Evolutionary conservation across 2,888 invertebrate species (phyloP), one percentile per base, ranked within the genome.

Genomic region (Poecilus cupreus): DNA sequence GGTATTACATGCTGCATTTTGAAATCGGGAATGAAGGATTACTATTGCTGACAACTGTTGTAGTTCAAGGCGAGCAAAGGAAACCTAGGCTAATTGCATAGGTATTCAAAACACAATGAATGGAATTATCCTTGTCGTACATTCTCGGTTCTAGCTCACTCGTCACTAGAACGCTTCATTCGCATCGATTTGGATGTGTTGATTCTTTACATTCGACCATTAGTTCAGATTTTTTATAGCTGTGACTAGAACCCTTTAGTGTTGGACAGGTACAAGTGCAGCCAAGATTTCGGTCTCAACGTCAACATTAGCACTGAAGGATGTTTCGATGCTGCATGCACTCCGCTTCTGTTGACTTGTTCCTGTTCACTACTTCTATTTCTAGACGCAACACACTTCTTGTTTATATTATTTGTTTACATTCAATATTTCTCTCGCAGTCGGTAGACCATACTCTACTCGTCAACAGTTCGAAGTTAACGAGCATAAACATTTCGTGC

Each of bases 221-320:
- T 86, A 85, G 86, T 85, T 86, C 82, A 82, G 83, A 86, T 86
- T 86, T 51, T 87, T 87, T 87, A 86, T 86, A 85, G 85, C 84
- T 85, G 84, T 85, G 85, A 85, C 86, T 85, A 84, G 87, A 86
- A 87, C 86, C 86, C 87, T 86, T 86, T 85, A 83, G 85, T 86
- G 86, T 86, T 85, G 84, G 85, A 83, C 84, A 84, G 84, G 86
- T 86, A 87, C 86, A 87, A 60, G 54, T 51, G 51, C 24, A 26
- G 24, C 60, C 60, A 26, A 60, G 24, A 26, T 26, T 60, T 60
- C 26, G 26, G 24, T 26, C 60, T 60, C 51, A 18, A 4, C n/a
- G 5, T n/a, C n/a, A n/a, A 10, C 3, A 46, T 5, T 3, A 3
- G 32, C 32, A 32, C 32, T 32, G 32, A 3, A 32, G 32, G 8